These are phyloP conservation scores for Chaetophractus vellerosus DNA, from an alignment of 2,797 vertebrate genomes.

Conservation along the genomic window DNA sequence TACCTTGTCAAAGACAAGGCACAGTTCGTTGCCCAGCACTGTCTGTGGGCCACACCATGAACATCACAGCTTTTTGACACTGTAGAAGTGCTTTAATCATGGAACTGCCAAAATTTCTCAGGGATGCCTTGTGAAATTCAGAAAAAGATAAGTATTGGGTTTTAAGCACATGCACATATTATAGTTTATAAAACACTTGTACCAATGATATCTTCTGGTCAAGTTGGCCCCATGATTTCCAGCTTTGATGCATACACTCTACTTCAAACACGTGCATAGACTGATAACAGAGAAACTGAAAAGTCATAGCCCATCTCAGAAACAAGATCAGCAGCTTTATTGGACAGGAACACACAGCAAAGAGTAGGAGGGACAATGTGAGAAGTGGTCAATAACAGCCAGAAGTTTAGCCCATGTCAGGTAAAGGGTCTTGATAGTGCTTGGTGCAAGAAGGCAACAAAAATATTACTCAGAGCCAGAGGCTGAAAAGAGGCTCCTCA, in stretches of 20 bases:
- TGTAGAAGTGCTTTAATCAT: background rate
- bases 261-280: background rate
- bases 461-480: background rate
- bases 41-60: background rate
- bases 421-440: background rate
- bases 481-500: background rate
- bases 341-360: background rate
- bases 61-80: background rate
- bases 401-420: background rate
- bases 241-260: background rate
- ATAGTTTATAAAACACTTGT: background rate
- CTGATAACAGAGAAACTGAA: background rate
- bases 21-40: background rate
- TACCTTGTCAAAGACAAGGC: background rate
- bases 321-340: slow-evolving; percentile 22
- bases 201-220: background rate
- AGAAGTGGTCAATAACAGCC: background rate
- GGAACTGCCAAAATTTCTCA: background rate
- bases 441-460: background rate
- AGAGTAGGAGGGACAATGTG: background rate
- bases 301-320: background rate
- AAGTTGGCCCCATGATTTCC: background rate
- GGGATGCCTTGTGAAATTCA: background rate
- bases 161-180: background rate
- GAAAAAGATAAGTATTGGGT: background rate